Evolutionary conservation across 1,140 invertebrate genomes (phyloP), one percentile per base, ranked within the genome.

Genomic region (Bactericera cockerelli): DNA sequence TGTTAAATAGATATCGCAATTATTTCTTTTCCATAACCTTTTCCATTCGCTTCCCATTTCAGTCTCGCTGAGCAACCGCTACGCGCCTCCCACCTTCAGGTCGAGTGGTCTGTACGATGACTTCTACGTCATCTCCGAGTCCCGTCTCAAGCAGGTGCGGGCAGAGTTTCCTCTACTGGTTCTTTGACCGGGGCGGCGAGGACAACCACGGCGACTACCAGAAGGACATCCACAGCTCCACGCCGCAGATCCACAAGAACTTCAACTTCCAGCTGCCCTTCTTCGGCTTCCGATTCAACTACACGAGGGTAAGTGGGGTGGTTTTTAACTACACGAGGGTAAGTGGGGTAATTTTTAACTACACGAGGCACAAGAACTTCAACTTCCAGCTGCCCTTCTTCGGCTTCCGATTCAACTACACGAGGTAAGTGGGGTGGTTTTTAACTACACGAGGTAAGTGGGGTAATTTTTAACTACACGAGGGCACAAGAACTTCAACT

Each of bases 241-340:
- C 81, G 38, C 81, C 87, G 0, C 87, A 89, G 67, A 76, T 92
- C 21, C 86, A 91, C 68, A 92, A 92, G 68, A 89, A 90, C 66
- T 80, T 93, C 61, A 91, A 91, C 68, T 95, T 95, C 66, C 89
- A 93, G 65, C 71, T 95, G 49, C 93, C 92, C 0, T 95, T 93
- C 73, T 95, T 85, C 67, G 93, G 92, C 0, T 95, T 94, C 65
- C 78, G 89, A 63, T 95, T 85, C 67, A 94, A 94, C 73, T 96
- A 96, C 65, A 93, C 92, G 0, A 79, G 89, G 71, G 89, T 94
- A 69, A 75, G n/a, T n/a, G n/a, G n/a, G n/a, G 76, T 31, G 13
- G 28, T n/a, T n/a, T n/a, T n/a, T n/a, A n/a, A n/a, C n/a, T n/a
- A n/a, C n/a, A n/a, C n/a, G n/a, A n/a, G n/a, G n/a, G n/a, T n/a